Base-by-base conservation (phyloP, 2,797 vertebrate genomes). In the Salmo trutta region DNA sequence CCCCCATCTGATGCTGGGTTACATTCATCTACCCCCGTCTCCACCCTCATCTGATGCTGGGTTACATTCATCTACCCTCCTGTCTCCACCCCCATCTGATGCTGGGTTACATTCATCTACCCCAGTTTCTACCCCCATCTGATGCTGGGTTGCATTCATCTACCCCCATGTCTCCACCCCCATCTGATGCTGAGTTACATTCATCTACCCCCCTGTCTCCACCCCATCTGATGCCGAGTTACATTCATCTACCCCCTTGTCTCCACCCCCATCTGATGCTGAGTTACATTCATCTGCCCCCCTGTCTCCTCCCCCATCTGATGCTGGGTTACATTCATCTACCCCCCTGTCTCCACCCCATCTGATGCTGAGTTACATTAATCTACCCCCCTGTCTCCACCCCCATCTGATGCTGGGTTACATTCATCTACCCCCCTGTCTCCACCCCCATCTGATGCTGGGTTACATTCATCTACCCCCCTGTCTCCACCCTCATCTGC, bases 391-490 rank as follows among this genome's bases (percentile, higher is more conserved):
- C 10, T 53, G 51, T 52, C 3, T 5, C 51, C 15, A 31, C 31
- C 14, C 3, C 10, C 52, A 27, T 77, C 77, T 51, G 74, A 66
- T 56, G 71, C 67, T 71, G 71, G 0, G n/a, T 54, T 73, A 70
- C 24, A 21, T 77, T 78, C 76, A 62, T 78, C 73, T 80, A 33
- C 31, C 31, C 4, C 31, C 31, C 74, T 77, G 79, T 83, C 78
- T 33, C 31, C 31, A 33, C 72, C 77, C 77, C 7, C 81, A 68
- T 77, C 76, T 84, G 79, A 83, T 31, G 24, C 21, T 15, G 64
- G 21, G 41, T 67, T 66, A n/a, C 54, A n/a, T 59, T 59, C 4
- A 59, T 59, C 54, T 59, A 17, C 15, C 24, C 24, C 1, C 24
- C 24, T 24, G 24, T 24, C 24, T 24, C 24, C 24, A 24, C 24